Conservation (phyloP, 2,797 vertebrate genomes). For the Notolepis coatsorum region DNA sequence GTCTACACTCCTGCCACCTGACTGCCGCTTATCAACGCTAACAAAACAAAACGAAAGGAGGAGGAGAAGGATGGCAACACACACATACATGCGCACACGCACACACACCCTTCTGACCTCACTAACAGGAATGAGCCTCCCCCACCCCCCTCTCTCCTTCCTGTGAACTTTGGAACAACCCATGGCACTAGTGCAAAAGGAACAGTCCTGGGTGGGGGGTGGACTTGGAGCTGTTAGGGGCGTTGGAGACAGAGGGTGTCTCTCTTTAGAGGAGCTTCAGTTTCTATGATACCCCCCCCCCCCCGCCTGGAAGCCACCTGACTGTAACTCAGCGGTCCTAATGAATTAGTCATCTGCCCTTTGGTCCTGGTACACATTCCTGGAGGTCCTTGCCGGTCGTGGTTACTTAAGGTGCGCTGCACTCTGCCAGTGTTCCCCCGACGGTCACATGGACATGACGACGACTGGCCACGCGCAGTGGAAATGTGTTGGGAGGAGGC, state of each 20-base stretch:
- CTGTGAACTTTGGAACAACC: slow-evolving; percentile 63
- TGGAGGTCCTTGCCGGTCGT: not conserved
- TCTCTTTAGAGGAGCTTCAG: too few species aligned
- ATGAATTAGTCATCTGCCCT: slow-evolving; percentile 40
- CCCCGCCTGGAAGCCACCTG: slow-evolving; percentile 27
- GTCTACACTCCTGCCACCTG: slow-evolving; percentile 43
- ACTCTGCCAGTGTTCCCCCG: too few species aligned
- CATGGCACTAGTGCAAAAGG: slow-evolving; percentile 48
- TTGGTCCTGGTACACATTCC: slow-evolving; percentile 28
- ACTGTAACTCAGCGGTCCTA: slow-evolving; percentile 25
- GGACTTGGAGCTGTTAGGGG: too few species aligned
- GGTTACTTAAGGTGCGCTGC: too few species aligned
- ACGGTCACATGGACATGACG: too few species aligned
- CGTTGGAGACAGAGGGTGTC: too few species aligned
- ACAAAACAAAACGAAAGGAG: slow-evolving; percentile 33
- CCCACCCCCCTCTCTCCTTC: slow-evolving; percentile 38
- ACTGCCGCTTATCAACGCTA: slow-evolving; percentile 51
- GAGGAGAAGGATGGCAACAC: slow-evolving; percentile 40
- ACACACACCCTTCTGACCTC: slow-evolving; percentile 55
- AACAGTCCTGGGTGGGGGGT: slow-evolving; percentile 32
- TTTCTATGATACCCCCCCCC: slow-evolving; percentile 11
- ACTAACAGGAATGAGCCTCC: slow-evolving; percentile 36
- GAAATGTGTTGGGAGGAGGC: too few species aligned
- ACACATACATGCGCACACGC: slow-evolving; percentile 40
- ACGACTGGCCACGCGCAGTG: too few species aligned